phyloP scores from a whole-genome alignment of 2,113 vertebrate species.

The Dryoscopus gambensis region DNA sequence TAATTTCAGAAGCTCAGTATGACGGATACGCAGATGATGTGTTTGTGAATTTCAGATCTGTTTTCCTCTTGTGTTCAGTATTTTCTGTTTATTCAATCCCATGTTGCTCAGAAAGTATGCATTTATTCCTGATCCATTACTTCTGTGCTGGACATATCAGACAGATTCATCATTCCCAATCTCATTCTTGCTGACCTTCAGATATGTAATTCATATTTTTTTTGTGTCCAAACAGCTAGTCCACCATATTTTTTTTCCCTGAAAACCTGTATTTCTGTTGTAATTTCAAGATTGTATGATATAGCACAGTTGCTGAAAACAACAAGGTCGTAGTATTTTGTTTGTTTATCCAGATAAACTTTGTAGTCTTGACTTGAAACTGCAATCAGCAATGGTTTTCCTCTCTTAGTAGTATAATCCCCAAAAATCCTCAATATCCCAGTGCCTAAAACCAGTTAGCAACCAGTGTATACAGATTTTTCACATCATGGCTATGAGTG shows the following conservation, averaged over 20 bases:
- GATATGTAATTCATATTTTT: not conserved
- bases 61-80: not conserved
- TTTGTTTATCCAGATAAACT: not conserved
- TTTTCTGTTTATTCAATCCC: not conserved
- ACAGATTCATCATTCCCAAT: not conserved
- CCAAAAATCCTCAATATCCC: not conserved
- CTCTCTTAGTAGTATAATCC: not conserved
- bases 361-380: not conserved
- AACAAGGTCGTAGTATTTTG: not conserved
- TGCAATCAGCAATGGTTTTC: not conserved
- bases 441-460: not conserved
- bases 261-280: not conserved
- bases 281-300: not conserved
- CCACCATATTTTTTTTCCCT: not conserved
- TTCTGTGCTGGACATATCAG: not conserved
- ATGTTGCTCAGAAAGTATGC: not conserved
- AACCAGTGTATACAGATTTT: not conserved
- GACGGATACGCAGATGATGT: not conserved
- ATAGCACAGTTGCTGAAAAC: not conserved
- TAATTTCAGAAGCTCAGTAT: not conserved
- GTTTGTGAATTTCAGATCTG: not conserved
- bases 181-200: not conserved
- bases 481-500: not conserved
- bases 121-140: not conserved
- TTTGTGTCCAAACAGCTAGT: not conserved